phyloP scores from a whole-genome alignment of 2,888 invertebrate genomes.

The Xestobium rufovillosum region DNA sequence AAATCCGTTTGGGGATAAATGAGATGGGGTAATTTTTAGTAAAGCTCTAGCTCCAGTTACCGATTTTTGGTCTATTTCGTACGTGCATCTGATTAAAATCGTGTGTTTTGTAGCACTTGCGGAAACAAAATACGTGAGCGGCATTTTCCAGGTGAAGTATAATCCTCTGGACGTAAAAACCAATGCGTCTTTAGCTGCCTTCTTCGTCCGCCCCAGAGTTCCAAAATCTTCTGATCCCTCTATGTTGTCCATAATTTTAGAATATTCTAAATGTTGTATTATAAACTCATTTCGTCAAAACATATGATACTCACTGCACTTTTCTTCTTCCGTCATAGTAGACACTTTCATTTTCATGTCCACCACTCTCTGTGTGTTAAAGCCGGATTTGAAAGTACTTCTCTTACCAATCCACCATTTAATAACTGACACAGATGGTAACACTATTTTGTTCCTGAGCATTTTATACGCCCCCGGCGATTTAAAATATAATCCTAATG shows the following conservation, averaged over 20 bases:
- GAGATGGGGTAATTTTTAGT: conserved; percentile 4
- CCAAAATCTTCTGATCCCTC: conserved; percentile 2
- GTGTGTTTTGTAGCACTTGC: too few relatives aligned
- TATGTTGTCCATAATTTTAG: background rate
- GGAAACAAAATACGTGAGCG: background rate
- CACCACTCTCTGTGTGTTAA: background rate
- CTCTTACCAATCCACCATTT: background rate
- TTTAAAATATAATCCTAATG: conserved; percentile 1
- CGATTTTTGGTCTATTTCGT: conserved; percentile 3
- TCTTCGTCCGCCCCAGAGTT: background rate
- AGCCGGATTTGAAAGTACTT: background rate
- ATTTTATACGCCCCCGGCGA: background rate
- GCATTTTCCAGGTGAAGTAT: background rate
- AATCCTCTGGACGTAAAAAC: background rate
- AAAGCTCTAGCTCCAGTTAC: conserved; percentile 4
- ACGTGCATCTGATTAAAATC: conserved; percentile 3
- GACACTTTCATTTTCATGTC: background rate
- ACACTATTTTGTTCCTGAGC: background rate
- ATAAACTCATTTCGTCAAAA: background rate
- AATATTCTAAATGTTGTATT: background rate
- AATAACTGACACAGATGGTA: background rate
- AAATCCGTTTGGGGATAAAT: conserved; percentile 5
- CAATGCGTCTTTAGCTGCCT: background rate
- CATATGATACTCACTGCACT: background rate
- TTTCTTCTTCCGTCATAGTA: background rate